Evolutionary conservation across 2,797 vertebrate genomes (phyloP).

Genomic region (Spizella passerina): DNA sequence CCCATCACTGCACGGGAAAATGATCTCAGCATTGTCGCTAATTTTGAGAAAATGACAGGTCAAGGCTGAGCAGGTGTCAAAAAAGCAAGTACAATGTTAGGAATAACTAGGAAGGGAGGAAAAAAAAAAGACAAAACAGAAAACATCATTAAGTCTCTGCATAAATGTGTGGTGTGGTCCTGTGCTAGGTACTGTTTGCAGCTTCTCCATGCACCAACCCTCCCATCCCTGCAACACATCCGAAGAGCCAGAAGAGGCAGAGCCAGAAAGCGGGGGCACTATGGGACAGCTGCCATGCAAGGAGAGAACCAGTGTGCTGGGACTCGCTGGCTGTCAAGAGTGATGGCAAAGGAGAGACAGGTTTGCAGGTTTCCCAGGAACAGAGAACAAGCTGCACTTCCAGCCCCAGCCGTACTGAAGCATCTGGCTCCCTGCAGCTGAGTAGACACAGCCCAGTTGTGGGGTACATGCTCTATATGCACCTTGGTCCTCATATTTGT

Average conservation of each 20-base stretch:
- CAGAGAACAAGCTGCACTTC: neutral
- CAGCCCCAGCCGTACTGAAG: neutral
- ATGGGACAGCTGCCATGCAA: neutral
- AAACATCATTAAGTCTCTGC: neutral
- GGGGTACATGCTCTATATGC: accelerated
- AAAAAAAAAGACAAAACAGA: neutral
- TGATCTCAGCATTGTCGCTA: neutral
- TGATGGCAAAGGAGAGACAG: neutral
- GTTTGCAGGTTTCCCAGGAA: neutral
- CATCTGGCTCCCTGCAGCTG: neutral
- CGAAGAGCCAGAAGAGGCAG: neutral
- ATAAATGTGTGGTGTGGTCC: neutral
- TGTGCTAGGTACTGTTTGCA: neutral
- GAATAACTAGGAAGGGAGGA: neutral
- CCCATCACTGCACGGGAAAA: conserved; percentile 39
- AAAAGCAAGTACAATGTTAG: conserved; percentile 32
- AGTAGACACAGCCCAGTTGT: neutral
- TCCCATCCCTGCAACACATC: neutral
- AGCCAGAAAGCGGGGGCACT: neutral
- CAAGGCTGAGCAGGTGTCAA: conserved; percentile 55
- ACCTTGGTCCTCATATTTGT: neutral
- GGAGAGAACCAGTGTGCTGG: neutral
- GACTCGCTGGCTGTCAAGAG: neutral
- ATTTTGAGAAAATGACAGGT: conserved; percentile 62
- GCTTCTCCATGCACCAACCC: neutral